Evolutionary conservation across 2,797 vertebrate species (phyloP).

Genomic region (Onychomys arenicola): DNA sequence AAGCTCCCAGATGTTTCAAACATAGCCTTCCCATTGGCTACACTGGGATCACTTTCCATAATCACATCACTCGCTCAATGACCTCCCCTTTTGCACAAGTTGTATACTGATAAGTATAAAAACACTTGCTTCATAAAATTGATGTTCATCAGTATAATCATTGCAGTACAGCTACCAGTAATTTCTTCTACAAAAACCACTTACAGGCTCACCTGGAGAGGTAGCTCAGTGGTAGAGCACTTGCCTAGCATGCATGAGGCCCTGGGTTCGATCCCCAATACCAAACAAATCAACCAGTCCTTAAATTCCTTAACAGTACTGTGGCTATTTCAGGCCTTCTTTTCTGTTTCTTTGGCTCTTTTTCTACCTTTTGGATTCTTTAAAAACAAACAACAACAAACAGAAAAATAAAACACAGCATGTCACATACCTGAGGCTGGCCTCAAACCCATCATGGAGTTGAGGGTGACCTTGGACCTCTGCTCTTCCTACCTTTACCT

Average conservation of each 20-base stretch:
- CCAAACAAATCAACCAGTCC: background rate
- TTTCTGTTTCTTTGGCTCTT: background rate
- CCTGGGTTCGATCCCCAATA: background rate
- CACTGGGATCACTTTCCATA: background rate
- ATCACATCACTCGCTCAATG: slow-evolving; percentile 9
- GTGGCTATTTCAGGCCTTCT: background rate
- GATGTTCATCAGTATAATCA: background rate
- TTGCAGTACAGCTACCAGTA: slow-evolving; percentile 19
- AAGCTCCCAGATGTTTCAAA: background rate
- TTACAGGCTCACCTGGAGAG: background rate
- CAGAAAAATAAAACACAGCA: background rate
- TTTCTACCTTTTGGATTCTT: background rate
- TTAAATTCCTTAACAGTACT: background rate
- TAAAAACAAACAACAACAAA: background rate
- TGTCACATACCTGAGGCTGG: background rate
- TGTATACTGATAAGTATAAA: slow-evolving; percentile 48
- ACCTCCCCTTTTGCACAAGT: background rate
- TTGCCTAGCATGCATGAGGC: background rate
- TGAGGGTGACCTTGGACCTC: background rate
- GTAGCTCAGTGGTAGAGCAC: background rate
- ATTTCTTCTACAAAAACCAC: background rate
- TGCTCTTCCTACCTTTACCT: background rate
- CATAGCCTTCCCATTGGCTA: background rate
- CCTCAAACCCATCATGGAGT: background rate
- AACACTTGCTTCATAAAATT: slow-evolving; percentile 54